Evolutionary conservation across 2,113 vertebrate genomes (phyloP), one percentile per base, ranked within the genome.

Genomic region (Oncorhynchus tshawytscha): DNA sequence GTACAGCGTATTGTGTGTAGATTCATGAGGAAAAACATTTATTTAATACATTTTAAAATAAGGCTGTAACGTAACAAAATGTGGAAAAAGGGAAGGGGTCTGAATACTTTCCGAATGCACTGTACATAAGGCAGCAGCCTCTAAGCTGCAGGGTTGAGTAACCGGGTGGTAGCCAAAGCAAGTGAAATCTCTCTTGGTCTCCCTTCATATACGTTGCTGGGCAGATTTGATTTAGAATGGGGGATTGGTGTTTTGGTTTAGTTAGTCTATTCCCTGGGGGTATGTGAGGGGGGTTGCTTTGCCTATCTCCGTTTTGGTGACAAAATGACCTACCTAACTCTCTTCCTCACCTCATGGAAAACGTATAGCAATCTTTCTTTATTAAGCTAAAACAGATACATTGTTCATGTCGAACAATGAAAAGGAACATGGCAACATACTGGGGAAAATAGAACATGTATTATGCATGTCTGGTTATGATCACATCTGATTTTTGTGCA

Each of bases 251-350:
- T 80, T 76, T 73, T 75, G 80, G 64, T 87, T 83, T 78, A 79
- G 73, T 54, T 74, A 51, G 82, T 85, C 83, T 82, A 66, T 78
- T 83, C 79, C 72, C 78, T 77, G 66, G 72, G 81, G 82, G 86
- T 79, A 62, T 76, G 74, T 80, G 80, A 79, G 6, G 34, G 84
- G 71, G 75, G 75, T 80, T 87, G 76, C 65, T 89, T 85, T 84
- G 70, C 72, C 9, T 15, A 73, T 74, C 65, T 81, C 70, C 24
- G 73, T 75, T 70, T 54, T 67, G 20, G 62, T 73, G 22, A 75
- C 82, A 84, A 72, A 66, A 15, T 51, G 7, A 16, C 7, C 49
- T 20, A 79, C 80, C 73, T 39, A 3, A 57, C 18, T 64, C 39
- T 60, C 2, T 74, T 77, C 62, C 71, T 54, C 70, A 72, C 39